Conservation (phyloP, 1,140 invertebrate species). For the Thaumetopoea pityocampa region DNA sequence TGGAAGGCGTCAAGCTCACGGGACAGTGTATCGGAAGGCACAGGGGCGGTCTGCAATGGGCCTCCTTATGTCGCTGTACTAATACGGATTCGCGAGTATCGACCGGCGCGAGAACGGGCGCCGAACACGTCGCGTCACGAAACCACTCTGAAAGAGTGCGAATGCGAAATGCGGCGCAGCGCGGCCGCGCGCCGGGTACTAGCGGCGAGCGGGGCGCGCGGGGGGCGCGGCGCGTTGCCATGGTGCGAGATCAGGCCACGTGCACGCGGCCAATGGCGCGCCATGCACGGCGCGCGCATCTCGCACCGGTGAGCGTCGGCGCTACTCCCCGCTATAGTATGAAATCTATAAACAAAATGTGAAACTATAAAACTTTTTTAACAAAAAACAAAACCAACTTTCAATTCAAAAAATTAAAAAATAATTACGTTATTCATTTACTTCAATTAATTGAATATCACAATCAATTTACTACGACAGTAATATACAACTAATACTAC, state of each 20-base stretch:
- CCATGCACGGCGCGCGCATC: slow-evolving; percentile 23
- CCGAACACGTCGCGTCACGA: slow-evolving; percentile 27
- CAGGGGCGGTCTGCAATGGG: no score
- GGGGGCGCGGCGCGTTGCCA: slow-evolving; percentile 53
- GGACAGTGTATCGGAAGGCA: no score
- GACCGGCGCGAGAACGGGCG: slow-evolving; percentile 33
- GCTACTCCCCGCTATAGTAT: neutral
- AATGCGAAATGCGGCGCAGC: slow-evolving; percentile 20
- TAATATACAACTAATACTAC: no score
- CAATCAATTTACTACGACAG: no score
- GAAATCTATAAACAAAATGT: no score
- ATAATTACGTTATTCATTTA: no score
- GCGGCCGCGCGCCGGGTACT: slow-evolving; percentile 24
- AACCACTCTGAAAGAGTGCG: slow-evolving; percentile 31
- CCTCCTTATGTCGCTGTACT: slow-evolving; percentile 7
- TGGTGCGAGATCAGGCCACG: slow-evolving; percentile 72
- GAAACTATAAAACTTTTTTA: no score
- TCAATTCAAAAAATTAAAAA: no score
- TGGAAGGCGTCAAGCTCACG: no score
- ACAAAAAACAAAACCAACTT: no score
- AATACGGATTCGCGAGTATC: slow-evolving; percentile 35
- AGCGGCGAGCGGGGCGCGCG: slow-evolving; percentile 24
- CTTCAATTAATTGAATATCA: no score
- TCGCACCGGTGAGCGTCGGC: slow-evolving; percentile 18
- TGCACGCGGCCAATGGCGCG: slow-evolving; percentile 57